Base-by-base conservation (phyloP, 1,140 invertebrate genomes). In the Tetramorium alpestre region DNA sequence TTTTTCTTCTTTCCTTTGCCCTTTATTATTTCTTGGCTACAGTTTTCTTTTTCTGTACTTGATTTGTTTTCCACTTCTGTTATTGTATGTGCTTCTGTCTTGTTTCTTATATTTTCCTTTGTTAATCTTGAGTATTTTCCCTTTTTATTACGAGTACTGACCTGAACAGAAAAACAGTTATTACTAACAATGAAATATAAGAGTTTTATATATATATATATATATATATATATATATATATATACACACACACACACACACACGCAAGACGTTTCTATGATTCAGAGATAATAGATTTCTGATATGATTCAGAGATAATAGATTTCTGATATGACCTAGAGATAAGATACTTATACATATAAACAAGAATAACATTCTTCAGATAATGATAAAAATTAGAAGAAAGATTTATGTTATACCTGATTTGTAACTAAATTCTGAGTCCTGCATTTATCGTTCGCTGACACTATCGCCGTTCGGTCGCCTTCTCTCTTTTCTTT, bases 111-210 rank as follows among this genome's bases (percentile, higher is more conserved):
- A 54, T 41, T n/a, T 22, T n/a, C 13, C 5, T 11, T 80, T 18
- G 25, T 64, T 10, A 38, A n/a, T 56, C 8, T 65, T 18, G 7
- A 41, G 6, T 13, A 8, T 54, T 8, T 22, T 44, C 18, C 10
- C 8, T 81, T 41, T 13, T 81, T n/a, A 56, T 7, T 10, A 28
- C 1, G 2, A 13, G 22, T 56, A 28, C n/a, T 6, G 16, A 1
- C 51, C 78, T 81, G 41, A 65, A 51, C 3, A 54, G 3, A 80
- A n/a, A 70, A 70, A 28, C n/a, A 16, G 13, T 18, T 18, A 56
- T 22, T 54, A 0, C 28, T 69, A 81, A 81, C 13, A 49, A 47
- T 69, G 13, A 49, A 69, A 11, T 25, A 69, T 16, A 67, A 65
- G 16, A 38, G 8, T 51, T 67, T 67, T 38, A 25, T 33, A 3